Evolutionary conservation across 2,113 vertebrate species (phyloP).

Genomic region (Tinamus guttatus): DNA sequence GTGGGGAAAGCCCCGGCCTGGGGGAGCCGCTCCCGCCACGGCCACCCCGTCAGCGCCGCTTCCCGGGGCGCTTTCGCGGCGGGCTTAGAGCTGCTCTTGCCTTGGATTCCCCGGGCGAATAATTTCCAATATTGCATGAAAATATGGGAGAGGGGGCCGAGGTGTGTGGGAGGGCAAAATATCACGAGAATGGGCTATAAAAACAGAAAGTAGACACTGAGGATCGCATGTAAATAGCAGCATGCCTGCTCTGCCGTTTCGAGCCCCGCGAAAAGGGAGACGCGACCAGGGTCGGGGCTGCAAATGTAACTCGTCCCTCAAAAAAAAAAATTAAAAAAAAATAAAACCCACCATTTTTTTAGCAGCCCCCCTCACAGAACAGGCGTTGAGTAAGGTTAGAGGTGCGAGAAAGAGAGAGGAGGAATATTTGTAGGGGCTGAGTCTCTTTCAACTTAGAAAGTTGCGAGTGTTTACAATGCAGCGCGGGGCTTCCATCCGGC

Average conservation of each 20-base stretch:
- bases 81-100: not conserved
- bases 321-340: not conserved
- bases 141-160: not conserved
- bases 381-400: not conserved
- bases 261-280: not conserved
- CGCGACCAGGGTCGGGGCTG: not conserved
- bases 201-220: not conserved
- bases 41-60: not conserved
- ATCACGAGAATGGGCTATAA: not conserved
- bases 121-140: not conserved
- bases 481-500: not conserved
- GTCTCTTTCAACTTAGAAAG: conserved; percentile 24
- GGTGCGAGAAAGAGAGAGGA: not conserved
- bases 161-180: not conserved
- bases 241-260: not conserved
- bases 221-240: not conserved
- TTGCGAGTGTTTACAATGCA: conserved; percentile 2
- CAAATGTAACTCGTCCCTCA: not conserved
- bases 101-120: not conserved
- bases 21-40: not conserved
- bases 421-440: not conserved
- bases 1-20: not conserved
- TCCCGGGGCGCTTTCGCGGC: not conserved
- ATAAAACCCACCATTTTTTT: not conserved
- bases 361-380: not conserved